Base-by-base conservation (phyloP, 1,140 invertebrate genomes). In the Linepithema humile region DNA sequence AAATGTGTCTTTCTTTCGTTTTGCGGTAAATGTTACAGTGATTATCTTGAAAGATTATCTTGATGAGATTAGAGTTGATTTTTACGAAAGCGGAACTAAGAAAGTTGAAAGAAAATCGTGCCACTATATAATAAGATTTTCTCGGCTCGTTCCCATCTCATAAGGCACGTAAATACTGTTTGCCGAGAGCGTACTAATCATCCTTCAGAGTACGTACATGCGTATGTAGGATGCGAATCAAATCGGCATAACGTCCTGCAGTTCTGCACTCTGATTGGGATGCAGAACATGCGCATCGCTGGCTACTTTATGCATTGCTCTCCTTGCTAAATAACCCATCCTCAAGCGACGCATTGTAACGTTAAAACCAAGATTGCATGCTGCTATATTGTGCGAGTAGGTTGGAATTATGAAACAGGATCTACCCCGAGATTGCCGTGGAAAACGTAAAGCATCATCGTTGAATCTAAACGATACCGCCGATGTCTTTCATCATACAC, bases 271-370 rank as follows among this genome's bases (percentile, higher is more conserved):
- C 85, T 90, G 84, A 87, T 90, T 87, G 82, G 38, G 40, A 90
- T 87, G 88, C 90, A 85, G 29, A 40, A 78, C 72, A 69, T 85
- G 78, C 78, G 62, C 59, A 26, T 60, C 45, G 55, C 43, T 60
- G 32, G 50, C 73, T 23, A 59, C 50, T 78, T 85, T 73, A 69
- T 60, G 67, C 70, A 55, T 64, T 78, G 87, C 57, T 59, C 82
- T 82, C 87, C 82, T 89, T 90, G 86, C 82, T 55, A 90, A 90
- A 90, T 90, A 82, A 80, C 67, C 80, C 60, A 67, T 67, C 35
- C 26, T 67, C 50, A 32, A 67, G 80, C 72, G 40, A 78, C 45
- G 60, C 57, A 57, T 84, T 80, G 82, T 78, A 57, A 84, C 82
- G 73, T 78, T 80, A 70, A 50, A 57, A 17, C 26, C 64, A n/a